Base-by-base conservation (phyloP, 2,888 invertebrate species). In the Cinara cedri region DNA sequence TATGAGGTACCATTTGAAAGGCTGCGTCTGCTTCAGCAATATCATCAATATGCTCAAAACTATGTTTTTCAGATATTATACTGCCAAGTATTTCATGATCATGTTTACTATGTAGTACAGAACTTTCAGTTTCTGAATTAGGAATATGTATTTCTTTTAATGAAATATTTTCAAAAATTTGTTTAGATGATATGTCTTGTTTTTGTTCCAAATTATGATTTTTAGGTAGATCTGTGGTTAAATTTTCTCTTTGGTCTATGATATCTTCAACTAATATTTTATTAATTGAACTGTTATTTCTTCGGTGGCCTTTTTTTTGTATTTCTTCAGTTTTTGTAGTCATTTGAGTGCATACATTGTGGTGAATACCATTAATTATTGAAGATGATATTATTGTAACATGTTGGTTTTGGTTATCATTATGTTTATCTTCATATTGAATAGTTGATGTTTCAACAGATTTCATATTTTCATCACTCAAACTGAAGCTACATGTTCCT, bases 291-390 rank as follows among this genome's bases (percentile, higher is more conserved):
- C 90, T 90, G 81, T 89, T 90, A 80, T 86, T 87, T 21, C 89
- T 86, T 81, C 89, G 87, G 82, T 90, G 90, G 3, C 89, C 89
- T 85, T 83, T 83, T 81, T 80, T 83, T 82, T 82, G 82, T 84
- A 86, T 80, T 78, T 86, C 85, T 81, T 87, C 88, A 84, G 86
- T 87, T 83, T 87, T 87, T 34, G 87, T 86, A 34, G 87, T 88
- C 13, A 89, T 88, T 84, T 89, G 88, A 6, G 89, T 89, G 81
- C 87, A 86, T 13, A 88, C 88, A 82, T 87, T 88, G 82, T 87
- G 86, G 1, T 16, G 9, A 51, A 87, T 85, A 1, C 87, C 88
- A 81, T 87, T 85, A 82, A 88, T 87, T 44, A 86, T 86, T 3
- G 88, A 85, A 21, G 86, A 85, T 9, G 89, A 88, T 81, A 87